These are phyloP conservation scores for Istiophorus platypterus DNA, from an alignment of 2,113 vertebrate genomes.

Conservation along the genomic window DNA sequence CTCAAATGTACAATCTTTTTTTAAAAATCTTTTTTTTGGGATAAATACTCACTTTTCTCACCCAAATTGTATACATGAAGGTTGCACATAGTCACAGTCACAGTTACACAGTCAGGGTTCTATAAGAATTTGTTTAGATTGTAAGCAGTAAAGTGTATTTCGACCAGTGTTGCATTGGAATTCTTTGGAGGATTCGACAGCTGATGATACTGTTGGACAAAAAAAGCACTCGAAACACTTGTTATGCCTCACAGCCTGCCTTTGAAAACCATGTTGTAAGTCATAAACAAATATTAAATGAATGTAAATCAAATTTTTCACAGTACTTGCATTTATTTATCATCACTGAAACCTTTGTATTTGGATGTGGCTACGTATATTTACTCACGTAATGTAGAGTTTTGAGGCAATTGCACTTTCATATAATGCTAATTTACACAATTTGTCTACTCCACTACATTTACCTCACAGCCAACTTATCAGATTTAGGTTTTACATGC, in stretches of 20 bases:
- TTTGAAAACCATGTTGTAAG: conserved; percentile 70
- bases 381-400: neutral
- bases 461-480: neutral
- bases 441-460: neutral
- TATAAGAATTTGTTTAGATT: conserved; percentile 62
- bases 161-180: conserved; percentile 44
- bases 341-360: neutral
- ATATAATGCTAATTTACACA: neutral
- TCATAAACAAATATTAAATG: conserved; percentile 75
- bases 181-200: conserved; percentile 46
- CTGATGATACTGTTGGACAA: conserved; percentile 47
- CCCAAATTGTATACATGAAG: conserved; percentile 55
- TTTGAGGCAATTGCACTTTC: neutral
- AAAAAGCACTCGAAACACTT: conserved; percentile 71
- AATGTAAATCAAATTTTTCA: conserved; percentile 69
- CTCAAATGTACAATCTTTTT: conserved; percentile 45
- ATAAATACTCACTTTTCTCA: conserved; percentile 45
- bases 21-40: conserved; percentile 18
- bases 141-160: conserved; percentile 63
- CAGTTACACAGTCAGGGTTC: conserved; percentile 51
- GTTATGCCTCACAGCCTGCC: conserved; percentile 75
- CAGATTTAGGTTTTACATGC: neutral
- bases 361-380: neutral
- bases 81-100: conserved; percentile 66
- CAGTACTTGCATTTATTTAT: neutral